Percentiles rank a stretch among this genome's conserved stretches.
Evolutionary conservation across 2,113 vertebrate species (phyloP).

Genomic region (Crotalus tigris): DNA sequence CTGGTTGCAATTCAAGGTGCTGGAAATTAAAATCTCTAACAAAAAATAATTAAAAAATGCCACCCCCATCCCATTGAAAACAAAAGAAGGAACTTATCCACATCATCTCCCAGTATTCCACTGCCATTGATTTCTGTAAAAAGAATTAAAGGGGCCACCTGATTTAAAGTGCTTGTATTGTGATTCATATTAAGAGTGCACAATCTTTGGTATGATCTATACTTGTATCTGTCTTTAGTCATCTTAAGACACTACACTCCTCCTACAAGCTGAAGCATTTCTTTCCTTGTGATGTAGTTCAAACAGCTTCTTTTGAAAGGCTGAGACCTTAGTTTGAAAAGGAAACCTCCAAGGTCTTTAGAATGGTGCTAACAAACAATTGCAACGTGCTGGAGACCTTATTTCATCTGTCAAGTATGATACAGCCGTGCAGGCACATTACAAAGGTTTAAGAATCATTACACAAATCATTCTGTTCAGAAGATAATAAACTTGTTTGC

Average conservation of each 20-base stretch:
- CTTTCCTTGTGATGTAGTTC: background rate
- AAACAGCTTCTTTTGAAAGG: background rate
- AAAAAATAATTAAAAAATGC: background rate
- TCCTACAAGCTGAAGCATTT: background rate
- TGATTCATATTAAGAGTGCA: background rate
- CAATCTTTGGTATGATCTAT: background rate
- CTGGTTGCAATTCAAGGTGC: background rate
- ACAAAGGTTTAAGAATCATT: background rate
- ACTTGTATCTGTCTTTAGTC: background rate
- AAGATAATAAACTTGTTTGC: constrained; percentile 37
- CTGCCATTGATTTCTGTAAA: background rate
- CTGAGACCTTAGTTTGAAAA: background rate
- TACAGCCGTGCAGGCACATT: background rate
- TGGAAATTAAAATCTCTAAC: background rate
- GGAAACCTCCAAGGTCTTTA: background rate
- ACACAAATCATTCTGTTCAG: background rate
- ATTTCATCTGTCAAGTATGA: background rate
- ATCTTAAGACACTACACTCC: background rate
- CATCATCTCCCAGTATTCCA: background rate
- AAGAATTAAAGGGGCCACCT: background rate
- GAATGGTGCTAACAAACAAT: background rate
- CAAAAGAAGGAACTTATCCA: background rate
- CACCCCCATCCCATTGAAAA: background rate
- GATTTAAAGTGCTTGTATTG: background rate
- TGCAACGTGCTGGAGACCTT: background rate